Conservation (phyloP, 92 coral and sea anemone species). For the Metridium senile region DNA sequence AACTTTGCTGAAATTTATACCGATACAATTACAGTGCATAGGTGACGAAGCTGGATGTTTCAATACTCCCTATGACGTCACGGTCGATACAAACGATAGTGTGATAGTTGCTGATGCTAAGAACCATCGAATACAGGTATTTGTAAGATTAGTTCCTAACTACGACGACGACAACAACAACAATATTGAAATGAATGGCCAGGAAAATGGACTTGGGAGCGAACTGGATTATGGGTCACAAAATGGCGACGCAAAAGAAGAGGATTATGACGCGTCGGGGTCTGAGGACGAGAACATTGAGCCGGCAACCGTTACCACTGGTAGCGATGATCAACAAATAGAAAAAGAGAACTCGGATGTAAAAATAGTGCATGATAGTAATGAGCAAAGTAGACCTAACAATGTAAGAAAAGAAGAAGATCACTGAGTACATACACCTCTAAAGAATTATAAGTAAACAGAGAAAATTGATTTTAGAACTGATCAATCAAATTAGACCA, state of each 20-base stretch:
- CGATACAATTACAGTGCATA: too few species aligned
- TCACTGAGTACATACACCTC: too few species aligned
- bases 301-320: slow-evolving; percentile 1
- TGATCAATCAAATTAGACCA: too few species aligned
- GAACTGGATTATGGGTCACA: slow-evolving; percentile 8
- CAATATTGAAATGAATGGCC: background rate
- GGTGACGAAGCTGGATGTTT: slow-evolving; percentile 80
- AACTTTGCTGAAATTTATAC: too few species aligned
- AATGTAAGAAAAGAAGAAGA: too few species aligned
- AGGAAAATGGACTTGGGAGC: background rate
- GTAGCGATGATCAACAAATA: background rate
- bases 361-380: too few species aligned
- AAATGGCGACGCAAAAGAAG: slow-evolving; percentile 9
- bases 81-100: slow-evolving; percentile 66
- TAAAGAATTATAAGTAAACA: too few species aligned
- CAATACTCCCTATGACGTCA: slow-evolving; percentile 87
- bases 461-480: too few species aligned
- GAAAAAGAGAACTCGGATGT: too few species aligned
- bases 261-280: background rate
- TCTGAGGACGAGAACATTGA: slow-evolving; percentile 1
- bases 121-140: slow-evolving; percentile 88
- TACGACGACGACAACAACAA: slow-evolving; percentile 32
- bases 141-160: slow-evolving; percentile 57
- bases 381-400: too few species aligned
- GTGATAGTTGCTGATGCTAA: slow-evolving; percentile 89